These are phyloP conservation scores for Abramis brama DNA, from an alignment of 2,113 vertebrate genomes.

Conservation along the genomic window DNA sequence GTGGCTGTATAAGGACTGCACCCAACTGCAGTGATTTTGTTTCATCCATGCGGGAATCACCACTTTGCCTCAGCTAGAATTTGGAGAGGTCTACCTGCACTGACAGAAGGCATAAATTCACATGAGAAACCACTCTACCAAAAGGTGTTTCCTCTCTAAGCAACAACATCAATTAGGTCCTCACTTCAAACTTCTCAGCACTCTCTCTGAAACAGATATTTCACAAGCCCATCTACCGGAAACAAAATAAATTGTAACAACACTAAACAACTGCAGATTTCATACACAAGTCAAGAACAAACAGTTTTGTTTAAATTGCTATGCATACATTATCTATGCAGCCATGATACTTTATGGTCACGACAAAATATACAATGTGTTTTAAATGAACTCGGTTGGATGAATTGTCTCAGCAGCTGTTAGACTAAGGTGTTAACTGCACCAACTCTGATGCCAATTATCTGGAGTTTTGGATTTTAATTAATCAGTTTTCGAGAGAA, in stretches of 20 bases:
- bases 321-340: not conserved
- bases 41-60: constrained; percentile 31
- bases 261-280: not conserved
- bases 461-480: constrained; percentile 54
- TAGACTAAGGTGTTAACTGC: constrained; percentile 28
- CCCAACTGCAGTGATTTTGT: constrained; percentile 27
- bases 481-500: constrained; percentile 53
- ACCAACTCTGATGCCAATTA: constrained; percentile 43
- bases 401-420: constrained; percentile 10
- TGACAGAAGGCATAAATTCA: constrained; percentile 4
- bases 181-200: not conserved
- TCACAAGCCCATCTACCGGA: not conserved
- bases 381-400: not conserved
- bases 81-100: not conserved
- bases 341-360: not conserved
- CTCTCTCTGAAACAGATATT: not conserved
- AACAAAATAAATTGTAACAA: not conserved
- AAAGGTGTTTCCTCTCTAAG: not conserved
- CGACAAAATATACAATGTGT: not conserved
- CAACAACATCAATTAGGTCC: not conserved
- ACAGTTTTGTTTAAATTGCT: not conserved
- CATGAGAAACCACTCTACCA: not conserved
- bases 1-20: constrained; percentile 33
- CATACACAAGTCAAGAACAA: not conserved
- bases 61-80: constrained; percentile 12